These are phyloP conservation scores for Camponotus pennsylvanicus DNA, from an alignment of 1,140 invertebrate species.

Conservation along the genomic window DNA sequence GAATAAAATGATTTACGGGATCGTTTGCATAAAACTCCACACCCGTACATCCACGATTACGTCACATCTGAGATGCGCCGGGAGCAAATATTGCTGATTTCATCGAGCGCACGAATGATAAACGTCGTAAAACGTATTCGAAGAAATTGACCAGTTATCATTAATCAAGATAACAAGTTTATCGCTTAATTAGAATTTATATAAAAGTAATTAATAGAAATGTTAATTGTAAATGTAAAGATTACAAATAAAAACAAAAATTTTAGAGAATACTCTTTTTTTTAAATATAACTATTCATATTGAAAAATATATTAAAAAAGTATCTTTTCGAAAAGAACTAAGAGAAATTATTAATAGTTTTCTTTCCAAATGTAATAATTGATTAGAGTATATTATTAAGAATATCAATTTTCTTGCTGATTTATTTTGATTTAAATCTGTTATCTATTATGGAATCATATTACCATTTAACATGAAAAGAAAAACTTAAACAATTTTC, in stretches of 20 bases:
- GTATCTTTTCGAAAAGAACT: not conserved
- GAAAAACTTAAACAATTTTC: not conserved
- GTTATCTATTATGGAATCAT: not conserved
- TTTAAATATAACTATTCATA: not conserved
- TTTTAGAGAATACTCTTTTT: not conserved
- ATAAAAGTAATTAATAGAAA: not conserved
- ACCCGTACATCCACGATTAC: conserved; percentile 51
- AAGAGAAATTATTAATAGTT: not conserved
- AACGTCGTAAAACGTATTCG: not conserved
- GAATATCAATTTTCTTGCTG: not conserved
- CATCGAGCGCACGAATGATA: conserved; percentile 8
- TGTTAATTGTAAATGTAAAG: not conserved
- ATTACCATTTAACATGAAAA: not conserved
- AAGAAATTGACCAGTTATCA: not conserved
- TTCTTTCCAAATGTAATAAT: conserved; percentile 2
- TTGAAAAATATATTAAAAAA: not conserved
- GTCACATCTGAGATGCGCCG: conserved; percentile 52
- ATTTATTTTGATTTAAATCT: not conserved
- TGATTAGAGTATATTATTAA: not conserved
- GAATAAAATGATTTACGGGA: conserved; percentile 59
- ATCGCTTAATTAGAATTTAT: not conserved
- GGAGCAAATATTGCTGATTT: conserved; percentile 32
- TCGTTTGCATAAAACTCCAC: conserved; percentile 60
- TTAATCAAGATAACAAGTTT: not conserved
- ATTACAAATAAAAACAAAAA: not conserved